Base-by-base conservation (phyloP, 2,113 vertebrate genomes). In the Chinchilla lanigera region DNA sequence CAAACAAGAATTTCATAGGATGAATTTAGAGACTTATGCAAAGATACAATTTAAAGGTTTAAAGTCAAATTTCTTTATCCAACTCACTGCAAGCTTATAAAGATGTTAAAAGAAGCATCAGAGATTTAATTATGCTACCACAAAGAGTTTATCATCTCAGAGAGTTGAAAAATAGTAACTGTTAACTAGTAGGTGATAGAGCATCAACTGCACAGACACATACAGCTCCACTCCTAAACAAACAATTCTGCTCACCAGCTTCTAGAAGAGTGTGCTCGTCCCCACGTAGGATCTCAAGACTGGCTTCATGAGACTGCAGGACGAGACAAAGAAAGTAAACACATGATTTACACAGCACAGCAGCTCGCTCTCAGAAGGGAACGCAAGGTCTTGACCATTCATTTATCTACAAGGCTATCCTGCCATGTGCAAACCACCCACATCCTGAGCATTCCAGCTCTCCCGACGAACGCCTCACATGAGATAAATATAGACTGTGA, bases 401-500 rank as follows among this genome's bases (percentile, higher is more conserved):
- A 67, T 90, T 47, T 96, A 47, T 86, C 75, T 24, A 75, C 61
- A 93, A 77, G 78, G 89, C 94, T 89, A 60, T 50, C 73, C 92
- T 91, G 95, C 88, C 93, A 94, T 96, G 65, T 95, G 93, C 96
- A 92, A 94, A 88, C 61, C 84, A 87, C 35, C 81, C 95, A 97
- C 95, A 95, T 93, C 83, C 91, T 2, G 35, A 94, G 84, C 26
- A 85, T 97, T 93, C 93, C 52, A 97, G 83, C 35, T 3, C 86
- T 94, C 75, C 33, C 26, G 28, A 0, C 61, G 44, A 83, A 89
- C 9, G 95, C 83, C 86, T 84, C 44, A 73, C 33, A 41, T 5
- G 14, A 94, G 97, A 97, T 96, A 98, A 98, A 98, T 98, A 97
- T 97, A 98, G 97, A 95, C 35, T 71, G 61, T n/a, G 96, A 94